Evolutionary conservation across 2,888 invertebrate genomes (phyloP).

Genomic region (Parascotia fuliginaria): DNA sequence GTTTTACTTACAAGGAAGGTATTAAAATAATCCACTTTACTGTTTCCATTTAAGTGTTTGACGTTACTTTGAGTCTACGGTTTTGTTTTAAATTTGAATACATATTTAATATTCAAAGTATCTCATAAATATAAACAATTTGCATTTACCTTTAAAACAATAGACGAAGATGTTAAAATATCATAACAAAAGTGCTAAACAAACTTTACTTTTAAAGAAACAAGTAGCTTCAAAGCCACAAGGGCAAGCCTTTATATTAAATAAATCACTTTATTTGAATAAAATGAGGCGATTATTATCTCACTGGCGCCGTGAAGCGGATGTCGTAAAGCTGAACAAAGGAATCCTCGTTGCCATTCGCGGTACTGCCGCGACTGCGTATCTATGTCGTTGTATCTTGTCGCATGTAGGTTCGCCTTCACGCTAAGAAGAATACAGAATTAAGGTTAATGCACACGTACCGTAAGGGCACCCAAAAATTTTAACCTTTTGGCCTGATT

Average conservation of each 20-base stretch:
- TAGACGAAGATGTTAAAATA: background rate
- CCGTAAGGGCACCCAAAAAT: background rate
- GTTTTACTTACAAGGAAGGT: too few species aligned
- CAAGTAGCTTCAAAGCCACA: background rate
- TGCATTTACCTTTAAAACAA: background rate
- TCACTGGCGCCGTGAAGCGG: background rate
- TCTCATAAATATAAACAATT: background rate
- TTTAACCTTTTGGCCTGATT: too few species aligned
- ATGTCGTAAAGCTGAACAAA: slow-evolving; percentile 7
- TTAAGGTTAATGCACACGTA: background rate
- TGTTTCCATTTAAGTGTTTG: too few species aligned
- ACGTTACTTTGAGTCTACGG: too few species aligned
- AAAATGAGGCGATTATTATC: slow-evolving; percentile 1
- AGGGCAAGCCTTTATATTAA: background rate
- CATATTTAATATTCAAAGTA: background rate
- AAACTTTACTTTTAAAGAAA: background rate
- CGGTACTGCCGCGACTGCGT: background rate
- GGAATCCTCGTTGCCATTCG: background rate
- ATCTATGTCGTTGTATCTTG: too few species aligned
- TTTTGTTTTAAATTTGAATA: too few species aligned
- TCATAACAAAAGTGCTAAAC: background rate
- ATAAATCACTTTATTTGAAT: slow-evolving; percentile 7
- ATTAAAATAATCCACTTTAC: too few species aligned
- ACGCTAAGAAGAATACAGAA: background rate
- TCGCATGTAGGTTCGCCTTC: too few species aligned